phyloP scores from a whole-genome alignment of 2,888 invertebrate species.

The Perizoma flavofasciatum region DNA sequence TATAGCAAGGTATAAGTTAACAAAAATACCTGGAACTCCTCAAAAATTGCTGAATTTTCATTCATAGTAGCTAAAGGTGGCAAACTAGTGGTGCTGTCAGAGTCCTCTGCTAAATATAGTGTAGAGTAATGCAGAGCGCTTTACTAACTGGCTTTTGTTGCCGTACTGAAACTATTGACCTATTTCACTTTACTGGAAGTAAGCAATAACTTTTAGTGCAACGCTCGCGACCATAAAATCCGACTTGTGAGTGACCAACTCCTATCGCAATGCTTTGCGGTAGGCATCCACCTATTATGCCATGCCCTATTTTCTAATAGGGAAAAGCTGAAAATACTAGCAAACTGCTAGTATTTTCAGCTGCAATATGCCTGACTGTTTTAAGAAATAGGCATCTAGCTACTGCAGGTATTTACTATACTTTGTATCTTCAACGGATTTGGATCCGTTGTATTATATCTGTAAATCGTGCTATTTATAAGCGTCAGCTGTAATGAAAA shows the following conservation, averaged over 20 bases:
- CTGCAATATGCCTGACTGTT: conserved; percentile 10
- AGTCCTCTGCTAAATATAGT: conserved; percentile 68
- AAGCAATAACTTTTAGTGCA: conserved; percentile 82
- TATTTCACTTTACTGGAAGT: conserved; percentile 82
- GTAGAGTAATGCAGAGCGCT: conserved; percentile 66
- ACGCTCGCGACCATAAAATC: conserved; percentile 71
- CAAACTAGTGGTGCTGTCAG: conserved; percentile 45
- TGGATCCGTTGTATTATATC: not conserved
- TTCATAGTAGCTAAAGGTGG: conserved; percentile 4
- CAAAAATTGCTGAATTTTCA: conserved; percentile 9
- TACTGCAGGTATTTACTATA: no score
- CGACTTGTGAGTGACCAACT: conserved; percentile 63
- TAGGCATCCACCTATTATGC: conserved; percentile 34
- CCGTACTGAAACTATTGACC: conserved; percentile 83
- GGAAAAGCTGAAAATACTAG: no score
- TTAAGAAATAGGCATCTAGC: no score
- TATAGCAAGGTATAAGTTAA: conserved; percentile 10
- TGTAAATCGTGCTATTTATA: conserved; percentile 38
- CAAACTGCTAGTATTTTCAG: conserved; percentile 19
- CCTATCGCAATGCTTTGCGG: conserved; percentile 47
- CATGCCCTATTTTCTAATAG: conserved; percentile 32
- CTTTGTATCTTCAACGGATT: not conserved
- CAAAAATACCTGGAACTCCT: conserved; percentile 15
- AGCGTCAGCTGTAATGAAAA: conserved; percentile 40
- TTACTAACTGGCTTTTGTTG: conserved; percentile 80